These are phyloP conservation scores for Augochlora pura DNA, from an alignment of 1,140 invertebrate species.

Conservation along the genomic window DNA sequence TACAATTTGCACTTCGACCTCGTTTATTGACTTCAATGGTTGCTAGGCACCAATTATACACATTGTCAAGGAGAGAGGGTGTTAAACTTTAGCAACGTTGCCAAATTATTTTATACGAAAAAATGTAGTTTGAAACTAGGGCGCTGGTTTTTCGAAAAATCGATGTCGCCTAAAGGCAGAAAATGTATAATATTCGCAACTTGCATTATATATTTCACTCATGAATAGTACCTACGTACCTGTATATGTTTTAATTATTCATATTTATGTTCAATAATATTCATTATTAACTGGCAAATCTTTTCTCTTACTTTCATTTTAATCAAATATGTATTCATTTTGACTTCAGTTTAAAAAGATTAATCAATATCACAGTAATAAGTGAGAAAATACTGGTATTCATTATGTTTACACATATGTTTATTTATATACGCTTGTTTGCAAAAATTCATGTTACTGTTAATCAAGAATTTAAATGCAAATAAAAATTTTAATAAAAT, in stretches of 20 bases:
- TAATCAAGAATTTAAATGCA: background rate
- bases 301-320: background rate
- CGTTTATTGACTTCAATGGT: constrained; percentile 66
- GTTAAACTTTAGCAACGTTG: constrained; percentile 59
- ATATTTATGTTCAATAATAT: background rate
- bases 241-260: background rate
- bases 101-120: constrained; percentile 37
- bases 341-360: background rate
- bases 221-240: background rate
- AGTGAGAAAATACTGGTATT: background rate
- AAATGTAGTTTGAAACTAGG: constrained; percentile 6
- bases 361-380: background rate
- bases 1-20: constrained; percentile 57
- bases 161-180: background rate
- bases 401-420: background rate
- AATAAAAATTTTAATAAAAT: constrained; percentile 7
- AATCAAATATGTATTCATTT: background rate
- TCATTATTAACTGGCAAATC: background rate
- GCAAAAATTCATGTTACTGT: background rate
- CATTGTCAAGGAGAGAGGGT: constrained; percentile 17
- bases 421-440: background rate
- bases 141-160: background rate
- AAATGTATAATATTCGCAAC: background rate
- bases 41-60: constrained; percentile 54
- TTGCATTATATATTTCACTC: background rate